Percentiles rank a stretch among this genome's conserved stretches.
phyloP scores from a whole-genome alignment of 2,113 vertebrate species.

The Rana temporaria region DNA sequence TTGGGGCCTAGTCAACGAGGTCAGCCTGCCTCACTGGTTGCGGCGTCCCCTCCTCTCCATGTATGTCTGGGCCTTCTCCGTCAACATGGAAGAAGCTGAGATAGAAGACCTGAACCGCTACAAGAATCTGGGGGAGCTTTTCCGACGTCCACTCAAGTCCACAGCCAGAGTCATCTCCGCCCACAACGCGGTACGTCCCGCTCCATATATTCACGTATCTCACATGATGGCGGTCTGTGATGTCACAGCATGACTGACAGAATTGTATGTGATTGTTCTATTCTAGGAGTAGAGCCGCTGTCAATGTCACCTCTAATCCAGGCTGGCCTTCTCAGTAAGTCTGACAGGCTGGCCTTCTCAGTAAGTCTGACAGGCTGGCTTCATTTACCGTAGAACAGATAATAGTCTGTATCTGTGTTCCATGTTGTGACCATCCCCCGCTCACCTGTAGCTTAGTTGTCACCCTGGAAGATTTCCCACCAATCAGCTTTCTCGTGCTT shows the following conservation, averaged over 20 bases:
- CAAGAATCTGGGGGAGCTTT: slow-evolving; percentile 49
- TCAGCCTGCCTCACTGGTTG: slow-evolving; percentile 40
- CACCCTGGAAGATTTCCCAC: no score
- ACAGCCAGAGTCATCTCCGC: slow-evolving; percentile 18
- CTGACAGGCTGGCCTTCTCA: background rate
- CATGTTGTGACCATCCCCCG: no score
- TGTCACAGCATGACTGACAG: background rate
- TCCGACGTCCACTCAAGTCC: slow-evolving; percentile 46
- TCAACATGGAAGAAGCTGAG: slow-evolving; percentile 48
- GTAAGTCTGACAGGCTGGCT: background rate
- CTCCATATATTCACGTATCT: no score
- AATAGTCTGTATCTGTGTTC: no score
- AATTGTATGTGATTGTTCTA: background rate
- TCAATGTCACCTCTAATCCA: background rate
- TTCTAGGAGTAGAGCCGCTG: background rate
- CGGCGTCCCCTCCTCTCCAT: slow-evolving; percentile 28
- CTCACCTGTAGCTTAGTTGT: no score
- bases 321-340: background rate
- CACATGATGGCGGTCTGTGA: no score
- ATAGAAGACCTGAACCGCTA: slow-evolving; percentile 47
- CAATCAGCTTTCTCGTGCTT: no score
- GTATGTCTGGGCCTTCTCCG: slow-evolving; percentile 51
- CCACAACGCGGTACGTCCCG: slow-evolving; percentile 19
- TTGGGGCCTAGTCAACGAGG: slow-evolving; percentile 47
- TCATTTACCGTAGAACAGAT: no score